A percentile compares a stretch with the other conserved stretches of the same genome.
Evolutionary conservation across 2,797 vertebrate species (phyloP).

Genomic region (Vespertilio murinus): DNA sequence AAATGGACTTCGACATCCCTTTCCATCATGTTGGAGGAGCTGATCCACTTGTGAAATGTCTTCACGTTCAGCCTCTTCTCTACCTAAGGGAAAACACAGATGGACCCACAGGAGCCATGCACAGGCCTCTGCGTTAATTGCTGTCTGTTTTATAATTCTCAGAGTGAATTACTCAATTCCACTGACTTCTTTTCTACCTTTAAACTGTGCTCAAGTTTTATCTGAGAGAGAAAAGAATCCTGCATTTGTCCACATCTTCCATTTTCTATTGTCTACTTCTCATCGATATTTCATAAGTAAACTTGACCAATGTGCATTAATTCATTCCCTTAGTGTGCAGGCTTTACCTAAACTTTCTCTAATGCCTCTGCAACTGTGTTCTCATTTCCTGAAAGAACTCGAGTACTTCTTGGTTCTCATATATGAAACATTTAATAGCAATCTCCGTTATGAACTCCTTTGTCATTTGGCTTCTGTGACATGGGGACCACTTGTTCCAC

Average conservation of each 20-base stretch:
- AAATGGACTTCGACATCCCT: constrained; percentile 78
- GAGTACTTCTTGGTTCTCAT: too few relatives aligned
- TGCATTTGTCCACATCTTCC: background rate
- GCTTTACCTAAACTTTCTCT: background rate
- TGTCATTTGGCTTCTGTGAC: background rate
- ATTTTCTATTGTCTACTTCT: background rate
- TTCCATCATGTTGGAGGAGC: constrained; percentile 16
- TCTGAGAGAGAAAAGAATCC: too few relatives aligned
- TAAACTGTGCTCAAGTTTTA: background rate
- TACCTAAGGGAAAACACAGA: constrained; percentile 67
- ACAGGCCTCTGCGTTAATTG: fast-evolving
- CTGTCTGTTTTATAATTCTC: background rate
- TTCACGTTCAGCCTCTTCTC: constrained; percentile 67
- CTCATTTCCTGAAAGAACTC: background rate
- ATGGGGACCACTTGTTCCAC: background rate
- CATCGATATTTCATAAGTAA: background rate
- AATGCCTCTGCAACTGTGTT: background rate
- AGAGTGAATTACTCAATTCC: background rate
- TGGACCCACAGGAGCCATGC: background rate
- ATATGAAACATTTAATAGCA: background rate
- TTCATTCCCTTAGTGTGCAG: background rate
- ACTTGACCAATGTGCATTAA: background rate
- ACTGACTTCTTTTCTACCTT: background rate
- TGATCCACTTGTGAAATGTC: constrained; percentile 78
- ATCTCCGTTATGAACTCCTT: background rate